Percentiles rank a stretch among this genome's conserved stretches.
phyloP scores from a whole-genome alignment of 2,113 vertebrate species.

The Paramormyrops kingsleyae region DNA sequence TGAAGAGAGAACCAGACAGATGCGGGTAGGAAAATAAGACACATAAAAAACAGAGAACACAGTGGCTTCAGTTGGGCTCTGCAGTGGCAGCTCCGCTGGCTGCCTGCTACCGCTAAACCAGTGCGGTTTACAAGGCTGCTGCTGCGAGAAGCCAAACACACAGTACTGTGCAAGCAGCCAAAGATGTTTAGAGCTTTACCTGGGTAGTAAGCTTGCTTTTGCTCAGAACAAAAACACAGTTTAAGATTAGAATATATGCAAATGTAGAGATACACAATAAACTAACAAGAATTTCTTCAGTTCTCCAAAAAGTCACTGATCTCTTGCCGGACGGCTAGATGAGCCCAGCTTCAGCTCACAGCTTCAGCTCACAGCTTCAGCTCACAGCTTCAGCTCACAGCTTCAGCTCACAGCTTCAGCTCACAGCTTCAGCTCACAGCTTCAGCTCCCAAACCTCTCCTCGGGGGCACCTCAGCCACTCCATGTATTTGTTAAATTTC shows the following conservation, averaged over 20 bases:
- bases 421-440: not conserved
- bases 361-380: not conserved
- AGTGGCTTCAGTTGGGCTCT: not conserved
- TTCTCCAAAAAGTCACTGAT: not conserved
- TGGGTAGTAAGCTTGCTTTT: not conserved
- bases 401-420: not conserved
- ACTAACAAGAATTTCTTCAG: not conserved
- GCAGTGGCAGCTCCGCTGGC: no score
- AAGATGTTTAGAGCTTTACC: not conserved
- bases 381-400: not conserved
- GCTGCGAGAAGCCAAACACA: not conserved
- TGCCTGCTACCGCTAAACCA: no score
- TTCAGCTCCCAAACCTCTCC: not conserved
- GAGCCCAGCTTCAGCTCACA: not conserved
- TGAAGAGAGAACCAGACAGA: constrained; percentile 32
- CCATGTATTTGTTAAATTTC: not conserved
- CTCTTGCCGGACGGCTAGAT: not conserved
- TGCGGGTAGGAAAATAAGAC: not conserved
- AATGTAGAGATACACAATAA: not conserved
- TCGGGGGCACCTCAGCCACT: not conserved
- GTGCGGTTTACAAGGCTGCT: not conserved
- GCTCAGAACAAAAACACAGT: not conserved
- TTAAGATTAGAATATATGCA: not conserved
- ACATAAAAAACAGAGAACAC: not conserved
- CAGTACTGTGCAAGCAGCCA: not conserved